Base-by-base conservation (phyloP, 2,888 invertebrate species). In the Gasteruption jaculator region DNA sequence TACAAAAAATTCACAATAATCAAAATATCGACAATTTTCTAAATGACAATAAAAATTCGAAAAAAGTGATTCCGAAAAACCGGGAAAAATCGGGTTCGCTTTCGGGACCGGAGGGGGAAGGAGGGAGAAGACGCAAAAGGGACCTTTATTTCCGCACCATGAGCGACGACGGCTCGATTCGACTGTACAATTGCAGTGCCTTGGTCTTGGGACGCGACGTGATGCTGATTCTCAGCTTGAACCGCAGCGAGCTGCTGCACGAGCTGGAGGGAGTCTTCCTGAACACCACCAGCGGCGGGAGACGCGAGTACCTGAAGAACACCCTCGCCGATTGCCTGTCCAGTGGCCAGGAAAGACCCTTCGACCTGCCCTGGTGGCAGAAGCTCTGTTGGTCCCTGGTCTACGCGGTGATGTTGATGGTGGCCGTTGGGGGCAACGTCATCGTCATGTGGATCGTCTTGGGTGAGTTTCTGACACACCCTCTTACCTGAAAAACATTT, bases 361-460 rank as follows among this genome's bases (percentile, higher is more conserved):
- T 58, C 76, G 22, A 72, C 74, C 57, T 86, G 81, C 78, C 70
- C 1, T 66, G 71, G 64, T 73, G 83, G 81, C 52, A 83, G 75
- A 74, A 81, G 59, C 75, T 86, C 38, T 76, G 82, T 31, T 91
- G 90, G 86, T 82, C 84, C 30, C 73, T 82, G 8, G 73, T 87
- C 11, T 91, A 89, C 58, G 78, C 83, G 0, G 72, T 81, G 16
- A 91, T 91, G 83, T 75, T 91, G 27, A 72, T 84, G 6, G 80
- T 86, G 3, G 88, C 91, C 1, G 84, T 87, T 30, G 83, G 86
- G 1, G 94, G 94, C 15, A 94, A 94, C 62, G 78, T 85, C 27
- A 88, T 92, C 47, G 93, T 94, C 35, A 88, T 93, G 56, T 94
- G 93, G 94, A 93, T 94, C 57, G 91, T 94, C 7, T 79, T 82